Evolutionary conservation across 2,113 vertebrate species (phyloP).

Genomic region (Trachemys scripta): DNA sequence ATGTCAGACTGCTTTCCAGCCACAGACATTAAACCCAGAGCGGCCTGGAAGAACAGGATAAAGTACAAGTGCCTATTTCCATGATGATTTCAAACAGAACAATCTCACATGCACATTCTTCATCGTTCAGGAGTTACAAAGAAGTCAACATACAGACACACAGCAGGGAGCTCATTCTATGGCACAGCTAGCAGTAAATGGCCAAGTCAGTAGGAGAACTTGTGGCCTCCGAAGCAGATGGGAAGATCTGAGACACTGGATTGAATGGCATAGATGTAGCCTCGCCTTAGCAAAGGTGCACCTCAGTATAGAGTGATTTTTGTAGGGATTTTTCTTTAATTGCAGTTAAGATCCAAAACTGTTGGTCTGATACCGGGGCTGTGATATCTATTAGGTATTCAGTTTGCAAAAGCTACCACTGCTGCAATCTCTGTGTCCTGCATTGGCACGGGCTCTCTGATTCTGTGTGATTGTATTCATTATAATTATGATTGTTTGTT

Average conservation of each 20-base stretch:
- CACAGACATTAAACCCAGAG: background rate
- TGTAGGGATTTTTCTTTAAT: too few species aligned
- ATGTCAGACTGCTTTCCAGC: background rate
- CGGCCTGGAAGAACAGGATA: background rate
- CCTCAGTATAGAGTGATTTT: too few species aligned
- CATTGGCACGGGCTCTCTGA: background rate
- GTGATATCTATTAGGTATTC: too few species aligned
- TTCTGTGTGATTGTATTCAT: too few species aligned
- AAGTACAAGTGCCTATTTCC: background rate
- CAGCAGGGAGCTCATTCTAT: background rate
- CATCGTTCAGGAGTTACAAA: background rate
- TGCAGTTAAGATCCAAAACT: too few species aligned
- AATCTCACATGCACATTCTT: background rate
- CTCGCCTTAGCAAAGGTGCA: too few species aligned
- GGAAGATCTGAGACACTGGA: background rate
- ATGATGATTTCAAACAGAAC: background rate
- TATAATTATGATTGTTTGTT: too few species aligned
- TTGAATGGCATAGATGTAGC: too few species aligned
- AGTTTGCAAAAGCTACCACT: too few species aligned
- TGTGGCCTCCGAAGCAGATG: background rate
- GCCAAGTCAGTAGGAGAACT: background rate
- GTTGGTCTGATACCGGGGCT: too few species aligned
- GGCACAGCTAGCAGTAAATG: background rate
- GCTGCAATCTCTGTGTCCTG: too few species aligned
- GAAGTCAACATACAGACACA: background rate